Base-by-base conservation (phyloP, 2,888 invertebrate species). In the Spialia ferax region DNA sequence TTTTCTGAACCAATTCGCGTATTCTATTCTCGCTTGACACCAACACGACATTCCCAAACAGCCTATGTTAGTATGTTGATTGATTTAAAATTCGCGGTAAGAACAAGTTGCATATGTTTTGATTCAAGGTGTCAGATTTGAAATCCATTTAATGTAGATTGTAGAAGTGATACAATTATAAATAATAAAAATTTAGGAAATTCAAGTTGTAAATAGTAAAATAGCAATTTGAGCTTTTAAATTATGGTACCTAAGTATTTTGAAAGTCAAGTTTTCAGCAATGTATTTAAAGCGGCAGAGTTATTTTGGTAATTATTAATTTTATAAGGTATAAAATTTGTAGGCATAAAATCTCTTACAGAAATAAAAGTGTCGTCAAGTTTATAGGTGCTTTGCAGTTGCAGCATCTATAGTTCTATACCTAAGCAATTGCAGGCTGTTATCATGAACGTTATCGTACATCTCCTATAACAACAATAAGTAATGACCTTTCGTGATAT, bases 1-100 rank as follows among this genome's bases (percentile, higher is more conserved):
- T 92, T 93, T 88, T 90, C 88, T 88, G 87, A 85, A 87, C 88
- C 84, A 87, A 88, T 90, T 90, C 87, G 86, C 85, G 86, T 83
- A 88, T 87, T 87, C 85, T 88, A 86, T 85, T 85, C 83, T 84
- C 78, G 78, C 79, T 82, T 77, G 75, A 77, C 71, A 75, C 80
- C 76, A 79, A 77, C 74, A 74, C 70, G 72, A 72, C 71, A 78
- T 78, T 79, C 74, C 78, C 72, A 63, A 71, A 69, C 70, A 69
- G 69, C 71, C 72, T 74, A 73, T 73, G 71, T 74, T 73, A 72
- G 74, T 72, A 75, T 57, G 50, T 57, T 57, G 57, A 50, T 52
- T 50, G 57, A 50, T 35, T 48, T 22, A 23, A 59, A 26, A 59
- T 23, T 45, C 23, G 29, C 5, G 42, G n/a, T n/a, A n/a, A 29